Conservation (phyloP, 2,888 invertebrate genomes). For the Drosophila limbata region DNA sequence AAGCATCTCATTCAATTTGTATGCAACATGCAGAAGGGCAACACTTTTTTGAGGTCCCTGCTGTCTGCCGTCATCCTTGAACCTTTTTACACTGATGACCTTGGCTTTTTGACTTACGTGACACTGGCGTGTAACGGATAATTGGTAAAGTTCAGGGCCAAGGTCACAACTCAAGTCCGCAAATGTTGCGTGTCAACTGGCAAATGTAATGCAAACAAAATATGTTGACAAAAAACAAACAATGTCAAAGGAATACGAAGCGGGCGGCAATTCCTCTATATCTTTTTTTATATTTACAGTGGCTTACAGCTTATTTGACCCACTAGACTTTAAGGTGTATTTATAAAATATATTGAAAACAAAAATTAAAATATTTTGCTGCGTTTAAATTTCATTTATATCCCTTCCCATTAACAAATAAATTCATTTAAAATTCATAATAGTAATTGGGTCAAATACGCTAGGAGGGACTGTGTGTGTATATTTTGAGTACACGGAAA, state of each 20-base stretch:
- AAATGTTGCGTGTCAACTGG: constrained; percentile 52
- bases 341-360: no score
- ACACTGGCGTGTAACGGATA: constrained; percentile 42
- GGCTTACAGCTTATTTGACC: no score
- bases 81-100: constrained; percentile 31
- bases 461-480: background rate
- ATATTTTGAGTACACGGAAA: background rate
- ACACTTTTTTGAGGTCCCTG: constrained; percentile 1
- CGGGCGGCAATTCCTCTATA: background rate
- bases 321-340: no score
- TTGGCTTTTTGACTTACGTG: constrained; percentile 20
- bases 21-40: background rate
- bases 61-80: constrained; percentile 35
- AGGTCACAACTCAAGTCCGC: constrained; percentile 33
- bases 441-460: no score
- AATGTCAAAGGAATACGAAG: background rate
- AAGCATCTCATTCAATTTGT: background rate
- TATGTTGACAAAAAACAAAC: constrained; percentile 9
- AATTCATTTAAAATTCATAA: no score
- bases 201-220: constrained; percentile 32
- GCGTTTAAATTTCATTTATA: no score
- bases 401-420: no score
- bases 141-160: constrained; percentile 58
- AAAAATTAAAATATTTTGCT: no score
- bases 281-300: no score